Evolutionary conservation across 2,888 invertebrate genomes (phyloP).

Genomic region (Platypus cylindrus): DNA sequence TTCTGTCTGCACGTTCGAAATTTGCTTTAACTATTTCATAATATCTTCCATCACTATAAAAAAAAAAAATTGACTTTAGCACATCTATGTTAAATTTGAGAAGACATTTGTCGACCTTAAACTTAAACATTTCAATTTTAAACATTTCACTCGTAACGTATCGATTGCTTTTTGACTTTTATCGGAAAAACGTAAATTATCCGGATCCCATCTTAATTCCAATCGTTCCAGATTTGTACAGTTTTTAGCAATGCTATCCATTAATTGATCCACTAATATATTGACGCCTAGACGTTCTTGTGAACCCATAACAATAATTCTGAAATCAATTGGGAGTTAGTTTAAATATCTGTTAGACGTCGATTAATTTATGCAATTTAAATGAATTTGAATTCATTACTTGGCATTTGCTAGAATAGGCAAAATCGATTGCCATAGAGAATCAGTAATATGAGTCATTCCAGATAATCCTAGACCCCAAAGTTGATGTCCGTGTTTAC

Average conservation of each 20-base stretch:
- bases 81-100: background rate
- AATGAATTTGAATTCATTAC: conserved; percentile 41
- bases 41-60: conserved; percentile 86
- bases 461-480: conserved; percentile 82
- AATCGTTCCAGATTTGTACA: conserved; percentile 80
- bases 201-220: conserved; percentile 97
- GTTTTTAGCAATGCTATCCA: conserved; percentile 93
- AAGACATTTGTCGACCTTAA: conserved; percentile 55
- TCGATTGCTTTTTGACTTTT: conserved; percentile 99
- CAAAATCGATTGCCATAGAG: conserved; percentile 92
- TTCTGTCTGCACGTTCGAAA: conserved; percentile 94
- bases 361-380: background rate
- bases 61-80: no score
- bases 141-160: conserved; percentile 86
- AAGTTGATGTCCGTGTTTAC: conserved; percentile 78
- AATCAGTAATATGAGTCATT: conserved; percentile 97
- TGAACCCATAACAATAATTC: conserved; percentile 95
- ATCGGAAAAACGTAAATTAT: conserved; percentile 95
- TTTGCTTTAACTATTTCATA: conserved; percentile 99
- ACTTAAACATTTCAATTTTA: conserved; percentile 83
- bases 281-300: conserved; percentile 92
- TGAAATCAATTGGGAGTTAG: no score
- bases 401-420: conserved; percentile 84
- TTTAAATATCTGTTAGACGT: background rate
- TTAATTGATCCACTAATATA: conserved; percentile 93